Base-by-base conservation (phyloP, 92 coral and sea anemone species). In the Porites rus region DNA sequence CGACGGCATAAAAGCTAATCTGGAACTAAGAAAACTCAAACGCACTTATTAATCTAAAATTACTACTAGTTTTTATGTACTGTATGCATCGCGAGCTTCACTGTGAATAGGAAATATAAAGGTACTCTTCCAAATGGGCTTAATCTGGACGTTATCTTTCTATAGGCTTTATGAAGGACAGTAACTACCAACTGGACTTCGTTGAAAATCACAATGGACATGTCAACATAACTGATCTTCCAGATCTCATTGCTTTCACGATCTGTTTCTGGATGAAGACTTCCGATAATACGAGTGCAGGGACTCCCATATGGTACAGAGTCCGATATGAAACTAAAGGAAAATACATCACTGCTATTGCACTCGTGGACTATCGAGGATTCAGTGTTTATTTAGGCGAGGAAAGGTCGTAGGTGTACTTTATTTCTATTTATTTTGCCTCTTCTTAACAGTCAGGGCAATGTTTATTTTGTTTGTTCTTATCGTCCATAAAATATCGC, bases 181-280 rank as follows among this genome's bases (percentile, higher is more conserved):
- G 69, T 66, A 89, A 89, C 68, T 93, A 78, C 56, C 93, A 94
- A 56, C 58, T 92, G 10, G 51, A 86, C 46, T 94, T 94, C 74
- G 14, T 86, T 5, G 77, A 31, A 18, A 72, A 76, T 52, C 98
- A 94, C 65, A 20, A 80, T 14, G 68, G 84, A 65, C 85, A 92
- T 84, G 81, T 94, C 58, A 92, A 87, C 24, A 65, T 93, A 17
- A 76, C 90, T 62, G 87, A 87, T 51, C 59, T 94, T 9, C 98
- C 98, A 25, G 90, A 87, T 53, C 82, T 94, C 25, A 31, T 54
- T 10, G 88, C 91, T 51, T 81, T 90, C 61, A 90, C 95, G 2
- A 59, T 92, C 65, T 94, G 98, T 46, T 25, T 92, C 46, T 94
- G 98, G 98, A 79, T 89, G 78, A 92, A 90, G 65, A 84, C 95